Percentiles rank a stretch among this genome's conserved stretches.
Conservation (phyloP, 2,888 invertebrate genomes). For the Flexamia atlantica region DNA sequence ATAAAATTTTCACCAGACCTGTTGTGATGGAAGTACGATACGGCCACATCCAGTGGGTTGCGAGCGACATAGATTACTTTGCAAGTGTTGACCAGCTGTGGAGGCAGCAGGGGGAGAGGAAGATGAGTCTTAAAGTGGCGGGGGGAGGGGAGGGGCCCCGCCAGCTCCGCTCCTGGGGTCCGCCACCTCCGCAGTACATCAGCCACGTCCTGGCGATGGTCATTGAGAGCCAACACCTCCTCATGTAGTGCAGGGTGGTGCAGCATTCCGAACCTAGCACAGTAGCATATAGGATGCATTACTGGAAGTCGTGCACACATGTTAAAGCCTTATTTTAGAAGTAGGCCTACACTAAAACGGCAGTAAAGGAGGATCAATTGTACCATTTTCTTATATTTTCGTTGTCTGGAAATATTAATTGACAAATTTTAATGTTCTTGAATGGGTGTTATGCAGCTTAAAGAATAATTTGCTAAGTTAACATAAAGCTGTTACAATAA, state of each 20-base stretch:
- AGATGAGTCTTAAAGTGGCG: conserved; percentile 79
- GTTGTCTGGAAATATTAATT: too few species aligned
- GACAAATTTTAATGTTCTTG: too few species aligned
- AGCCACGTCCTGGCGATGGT: conserved; percentile 62
- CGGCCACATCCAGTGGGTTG: conserved; percentile 91
- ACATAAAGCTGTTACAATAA: too few species aligned
- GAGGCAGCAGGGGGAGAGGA: conserved; percentile 85
- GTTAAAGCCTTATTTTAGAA: too few species aligned
- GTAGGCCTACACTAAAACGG: too few species aligned
- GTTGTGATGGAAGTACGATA: conserved; percentile 90
- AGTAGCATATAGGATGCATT: too few species aligned
- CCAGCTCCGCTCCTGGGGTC: conserved; percentile 64
- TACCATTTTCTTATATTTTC: too few species aligned
- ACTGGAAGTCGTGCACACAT: too few species aligned
- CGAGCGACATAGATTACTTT: conserved; percentile 89
- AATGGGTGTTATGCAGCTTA: too few species aligned
- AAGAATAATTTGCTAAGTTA: too few species aligned
- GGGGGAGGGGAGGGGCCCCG: conserved; percentile 62
- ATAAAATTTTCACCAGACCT: conserved; percentile 74
- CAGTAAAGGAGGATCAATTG: too few species aligned
- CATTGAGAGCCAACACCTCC: conserved; percentile 65
- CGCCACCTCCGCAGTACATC: conserved; percentile 63
- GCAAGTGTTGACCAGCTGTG: conserved; percentile 76
- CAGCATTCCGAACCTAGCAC: conserved; percentile 79
- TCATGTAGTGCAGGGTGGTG: conserved; percentile 66